These are phyloP conservation scores for Carabus problematicus DNA, from an alignment of 2,888 invertebrate genomes.

Conservation along the genomic window DNA sequence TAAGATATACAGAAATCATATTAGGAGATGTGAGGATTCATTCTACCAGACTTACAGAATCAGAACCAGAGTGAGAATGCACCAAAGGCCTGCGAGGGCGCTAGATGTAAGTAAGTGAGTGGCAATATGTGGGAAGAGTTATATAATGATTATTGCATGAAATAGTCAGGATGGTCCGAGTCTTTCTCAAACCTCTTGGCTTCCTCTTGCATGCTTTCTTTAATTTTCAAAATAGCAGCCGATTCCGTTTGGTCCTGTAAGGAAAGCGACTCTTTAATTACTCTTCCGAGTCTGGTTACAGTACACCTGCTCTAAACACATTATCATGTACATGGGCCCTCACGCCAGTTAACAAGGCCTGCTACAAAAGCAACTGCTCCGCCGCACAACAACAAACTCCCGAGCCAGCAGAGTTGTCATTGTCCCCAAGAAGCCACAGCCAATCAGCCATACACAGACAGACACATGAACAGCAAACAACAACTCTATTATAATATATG, in stretches of 20 bases:
- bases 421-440: background rate
- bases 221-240: conserved; percentile 99
- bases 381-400: conserved; percentile 5
- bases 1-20: no score
- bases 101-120: conserved; percentile 39
- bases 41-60: conserved; percentile 37
- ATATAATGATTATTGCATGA: conserved; percentile 81
- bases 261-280: conserved; percentile 57
- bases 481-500: background rate
- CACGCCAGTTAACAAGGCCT: conserved; percentile 33
- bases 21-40: conserved; percentile 46
- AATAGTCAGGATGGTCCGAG: conserved; percentile 95
- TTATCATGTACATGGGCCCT: conserved; percentile 13
- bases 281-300: conserved; percentile 40
- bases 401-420: background rate
- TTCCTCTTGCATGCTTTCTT: conserved; percentile 99
- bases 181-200: conserved; percentile 99
- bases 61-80: conserved; percentile 40
- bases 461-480: conserved; percentile 1
- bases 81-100: conserved; percentile 39
- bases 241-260: conserved; percentile 91
- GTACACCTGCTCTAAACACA: conserved; percentile 33
- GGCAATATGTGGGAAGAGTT: conserved; percentile 36
- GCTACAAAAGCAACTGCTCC: conserved; percentile 21
- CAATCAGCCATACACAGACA: no score